These are phyloP conservation scores for Teleiodes luculella DNA, from an alignment of 2,888 invertebrate genomes.

Conservation along the genomic window DNA sequence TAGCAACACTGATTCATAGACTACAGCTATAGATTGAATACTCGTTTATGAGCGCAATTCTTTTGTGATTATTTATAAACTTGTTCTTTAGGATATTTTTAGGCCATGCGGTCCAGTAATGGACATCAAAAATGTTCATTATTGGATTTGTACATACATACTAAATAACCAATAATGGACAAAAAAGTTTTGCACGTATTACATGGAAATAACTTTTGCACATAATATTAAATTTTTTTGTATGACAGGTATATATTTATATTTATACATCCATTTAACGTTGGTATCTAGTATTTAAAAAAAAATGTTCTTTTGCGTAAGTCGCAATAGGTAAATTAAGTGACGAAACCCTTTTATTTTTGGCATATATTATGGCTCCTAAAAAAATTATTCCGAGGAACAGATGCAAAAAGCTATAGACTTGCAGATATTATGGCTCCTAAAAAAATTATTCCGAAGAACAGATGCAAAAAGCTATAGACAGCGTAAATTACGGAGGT, in stretches of 20 bases:
- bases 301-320: too few species aligned
- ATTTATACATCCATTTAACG: too few species aligned
- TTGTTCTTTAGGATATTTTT: neutral
- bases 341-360: too few species aligned
- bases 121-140: neutral
- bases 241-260: too few species aligned
- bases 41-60: neutral
- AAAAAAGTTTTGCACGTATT: neutral
- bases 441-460: too few species aligned
- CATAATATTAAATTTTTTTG: too few species aligned
- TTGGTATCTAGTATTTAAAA: too few species aligned
- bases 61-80: neutral
- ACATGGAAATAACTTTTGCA: neutral
- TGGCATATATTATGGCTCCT: neutral
- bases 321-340: too few species aligned
- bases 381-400: too few species aligned
- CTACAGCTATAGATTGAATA: neutral
- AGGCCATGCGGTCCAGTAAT: neutral
- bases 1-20: too few species aligned
- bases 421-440: too few species aligned
- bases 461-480: slow-evolving; percentile 4
- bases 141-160: neutral
- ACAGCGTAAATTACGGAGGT: slow-evolving; percentile 12
- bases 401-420: slow-evolving; percentile 2
- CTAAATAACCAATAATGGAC: neutral